Evolutionary conservation across 2,113 vertebrate species (phyloP).

Genomic region (Hemichromis elongatus): DNA sequence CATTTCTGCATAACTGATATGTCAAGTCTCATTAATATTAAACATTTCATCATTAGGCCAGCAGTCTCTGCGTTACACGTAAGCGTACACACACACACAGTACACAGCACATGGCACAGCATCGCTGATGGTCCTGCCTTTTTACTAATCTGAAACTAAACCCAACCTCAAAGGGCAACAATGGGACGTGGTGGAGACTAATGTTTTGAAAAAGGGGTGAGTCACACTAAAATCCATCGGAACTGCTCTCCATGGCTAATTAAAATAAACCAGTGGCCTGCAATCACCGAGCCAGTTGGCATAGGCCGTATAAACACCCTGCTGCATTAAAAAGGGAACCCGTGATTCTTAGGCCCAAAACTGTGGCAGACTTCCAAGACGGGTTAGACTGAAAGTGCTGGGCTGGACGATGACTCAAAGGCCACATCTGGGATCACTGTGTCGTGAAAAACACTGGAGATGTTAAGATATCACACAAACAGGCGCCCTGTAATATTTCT

Average conservation of each 20-base stretch:
- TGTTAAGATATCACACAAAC: constrained; percentile 33
- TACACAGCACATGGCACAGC: neutral
- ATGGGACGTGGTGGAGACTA: constrained; percentile 30
- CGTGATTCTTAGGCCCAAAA: constrained; percentile 10
- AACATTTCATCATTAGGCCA: neutral
- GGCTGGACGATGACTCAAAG: constrained; percentile 38
- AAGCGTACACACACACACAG: neutral
- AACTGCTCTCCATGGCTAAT: constrained; percentile 58
- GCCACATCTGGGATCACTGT: constrained; percentile 54
- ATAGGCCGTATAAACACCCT: constrained; percentile 46
- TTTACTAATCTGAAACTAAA: constrained; percentile 38
- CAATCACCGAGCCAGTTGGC: constrained; percentile 52
- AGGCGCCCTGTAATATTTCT: neutral
- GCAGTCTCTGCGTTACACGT: neutral
- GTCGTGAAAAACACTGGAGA: constrained; percentile 33
- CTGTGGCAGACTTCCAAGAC: constrained; percentile 37
- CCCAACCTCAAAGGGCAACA: constrained; percentile 44
- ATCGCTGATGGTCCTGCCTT: neutral
- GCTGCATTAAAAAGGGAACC: constrained; percentile 8
- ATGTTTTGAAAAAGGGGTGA: constrained; percentile 54
- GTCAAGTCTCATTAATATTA: neutral
- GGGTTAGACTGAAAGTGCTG: constrained; percentile 24
- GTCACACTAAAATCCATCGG: constrained; percentile 43
- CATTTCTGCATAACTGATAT: neutral
- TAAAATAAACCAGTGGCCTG: constrained; percentile 57